Percentiles rank a stretch among this genome's conserved stretches.
Conservation (phyloP, 1,140 invertebrate genomes). For the Drepana arcuata region DNA sequence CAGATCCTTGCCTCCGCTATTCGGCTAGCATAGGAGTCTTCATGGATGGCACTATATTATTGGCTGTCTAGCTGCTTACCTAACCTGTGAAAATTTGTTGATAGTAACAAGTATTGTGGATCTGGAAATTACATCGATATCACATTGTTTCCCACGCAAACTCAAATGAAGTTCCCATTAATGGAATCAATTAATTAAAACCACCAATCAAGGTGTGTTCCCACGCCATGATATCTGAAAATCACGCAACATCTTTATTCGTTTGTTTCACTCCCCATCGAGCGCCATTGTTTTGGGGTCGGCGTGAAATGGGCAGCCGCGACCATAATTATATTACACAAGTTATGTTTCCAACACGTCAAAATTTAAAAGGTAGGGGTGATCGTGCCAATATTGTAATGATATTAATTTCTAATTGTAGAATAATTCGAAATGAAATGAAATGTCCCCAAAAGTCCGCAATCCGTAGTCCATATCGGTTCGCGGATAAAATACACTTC, state of each 20-base stretch:
- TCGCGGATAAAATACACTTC: too few species aligned
- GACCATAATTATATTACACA: constrained; percentile 41
- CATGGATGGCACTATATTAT: too few species aligned
- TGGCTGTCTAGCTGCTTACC: too few species aligned
- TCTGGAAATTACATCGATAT: not conserved
- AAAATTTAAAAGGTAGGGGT: constrained; percentile 14
- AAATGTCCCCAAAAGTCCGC: too few species aligned
- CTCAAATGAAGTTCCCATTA: constrained; percentile 26
- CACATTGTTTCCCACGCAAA: constrained; percentile 36
- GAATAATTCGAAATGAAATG: too few species aligned
- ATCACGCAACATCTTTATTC: constrained; percentile 70
- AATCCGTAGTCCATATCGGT: too few species aligned
- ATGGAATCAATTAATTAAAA: constrained; percentile 56
- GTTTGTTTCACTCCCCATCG: constrained; percentile 43
- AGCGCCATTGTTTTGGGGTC: constrained; percentile 52
- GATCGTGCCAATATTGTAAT: too few species aligned
- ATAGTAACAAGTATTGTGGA: constrained; percentile 1
- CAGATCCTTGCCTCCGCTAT: too few species aligned
- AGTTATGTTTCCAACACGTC: constrained; percentile 28
- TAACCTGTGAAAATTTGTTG: too few species aligned
- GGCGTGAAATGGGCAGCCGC: constrained; percentile 51
- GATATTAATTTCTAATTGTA: too few species aligned
- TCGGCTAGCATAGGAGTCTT: too few species aligned
- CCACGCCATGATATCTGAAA: constrained; percentile 62
- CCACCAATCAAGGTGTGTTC: constrained; percentile 60